Evolutionary conservation across 2,888 invertebrate genomes (phyloP).

Genomic region (Spicauda simplicius): DNA sequence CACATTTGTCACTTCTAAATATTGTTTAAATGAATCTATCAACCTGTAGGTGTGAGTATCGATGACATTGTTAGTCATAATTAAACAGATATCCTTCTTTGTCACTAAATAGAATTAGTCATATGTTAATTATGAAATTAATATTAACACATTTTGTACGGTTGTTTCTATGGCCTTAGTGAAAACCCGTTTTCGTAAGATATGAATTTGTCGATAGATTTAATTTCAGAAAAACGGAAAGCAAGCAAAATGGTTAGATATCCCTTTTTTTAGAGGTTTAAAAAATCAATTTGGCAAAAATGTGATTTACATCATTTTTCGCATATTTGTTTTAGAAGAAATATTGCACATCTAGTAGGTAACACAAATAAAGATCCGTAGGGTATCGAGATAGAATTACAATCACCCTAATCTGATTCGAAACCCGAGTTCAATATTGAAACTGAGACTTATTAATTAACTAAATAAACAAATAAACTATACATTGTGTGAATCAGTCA

Average conservation of each 20-base stretch:
- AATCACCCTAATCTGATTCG: conserved; percentile 1
- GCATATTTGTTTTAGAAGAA: too few species aligned
- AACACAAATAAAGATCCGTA: conserved; percentile 1
- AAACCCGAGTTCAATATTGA: conserved; percentile 8
- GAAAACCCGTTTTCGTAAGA: too few species aligned
- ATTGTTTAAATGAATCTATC: neutral
- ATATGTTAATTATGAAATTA: neutral
- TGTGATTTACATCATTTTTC: too few species aligned
- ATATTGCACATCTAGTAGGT: too few species aligned
- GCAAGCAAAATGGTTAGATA: too few species aligned
- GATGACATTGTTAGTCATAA: neutral
- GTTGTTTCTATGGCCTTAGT: too few species aligned
- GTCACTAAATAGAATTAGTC: neutral
- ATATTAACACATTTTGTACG: too few species aligned
- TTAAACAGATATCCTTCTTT: neutral
- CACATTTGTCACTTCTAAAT: too few species aligned
- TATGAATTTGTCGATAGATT: too few species aligned
- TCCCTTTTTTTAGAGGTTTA: too few species aligned
- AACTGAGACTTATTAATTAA: conserved; percentile 20
- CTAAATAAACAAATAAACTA: conserved; percentile 7
- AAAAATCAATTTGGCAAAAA: too few species aligned
- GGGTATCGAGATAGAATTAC: neutral
- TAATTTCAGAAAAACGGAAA: too few species aligned
- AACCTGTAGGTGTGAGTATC: neutral
- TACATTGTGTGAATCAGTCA: conserved; percentile 24